Conservation (phyloP, 2,797 vertebrate species). For the Pipistrellus kuhlii region DNA sequence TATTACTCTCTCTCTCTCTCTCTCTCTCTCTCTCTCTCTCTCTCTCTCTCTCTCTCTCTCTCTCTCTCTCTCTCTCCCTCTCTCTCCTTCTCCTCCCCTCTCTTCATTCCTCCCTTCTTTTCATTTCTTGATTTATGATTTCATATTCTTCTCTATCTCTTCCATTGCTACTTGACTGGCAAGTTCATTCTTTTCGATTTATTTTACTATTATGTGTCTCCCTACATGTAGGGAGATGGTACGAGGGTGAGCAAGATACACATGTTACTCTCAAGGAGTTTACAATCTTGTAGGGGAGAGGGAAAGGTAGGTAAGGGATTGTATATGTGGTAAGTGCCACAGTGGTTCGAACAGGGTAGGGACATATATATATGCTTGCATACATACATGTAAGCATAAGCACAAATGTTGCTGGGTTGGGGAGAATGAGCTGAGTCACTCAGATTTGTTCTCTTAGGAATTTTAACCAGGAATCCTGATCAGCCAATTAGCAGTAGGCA, state of each 20-base stretch:
- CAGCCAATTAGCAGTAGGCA: not conserved
- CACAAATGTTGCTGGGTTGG: not conserved
- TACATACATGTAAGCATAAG: too few relatives aligned
- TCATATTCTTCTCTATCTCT: not conserved
- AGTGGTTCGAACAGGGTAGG: not conserved
- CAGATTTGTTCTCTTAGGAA: not conserved
- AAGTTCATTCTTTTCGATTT: constrained; percentile 40
- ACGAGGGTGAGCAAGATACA: not conserved
- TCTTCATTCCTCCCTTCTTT: not conserved
- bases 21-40: too few relatives aligned
- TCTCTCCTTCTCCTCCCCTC: rapidly evolving
- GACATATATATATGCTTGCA: not conserved
- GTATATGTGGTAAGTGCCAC: not conserved
- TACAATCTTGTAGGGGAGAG: not conserved
- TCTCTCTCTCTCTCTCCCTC: rapidly evolving
- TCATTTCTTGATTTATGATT: not conserved
- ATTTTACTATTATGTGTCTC: not conserved
- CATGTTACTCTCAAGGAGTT: not conserved
- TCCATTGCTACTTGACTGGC: not conserved
- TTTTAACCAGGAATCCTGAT: not conserved
- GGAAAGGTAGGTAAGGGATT: not conserved
- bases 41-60: not conserved
- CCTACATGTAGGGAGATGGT: not conserved
- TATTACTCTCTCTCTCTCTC: not conserved
- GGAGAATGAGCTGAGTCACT: not conserved